A percentile compares a stretch with the other conserved stretches of the same genome.
phyloP scores from a whole-genome alignment of 2,888 invertebrate species.

The Chromoteleia sp. region DNA sequence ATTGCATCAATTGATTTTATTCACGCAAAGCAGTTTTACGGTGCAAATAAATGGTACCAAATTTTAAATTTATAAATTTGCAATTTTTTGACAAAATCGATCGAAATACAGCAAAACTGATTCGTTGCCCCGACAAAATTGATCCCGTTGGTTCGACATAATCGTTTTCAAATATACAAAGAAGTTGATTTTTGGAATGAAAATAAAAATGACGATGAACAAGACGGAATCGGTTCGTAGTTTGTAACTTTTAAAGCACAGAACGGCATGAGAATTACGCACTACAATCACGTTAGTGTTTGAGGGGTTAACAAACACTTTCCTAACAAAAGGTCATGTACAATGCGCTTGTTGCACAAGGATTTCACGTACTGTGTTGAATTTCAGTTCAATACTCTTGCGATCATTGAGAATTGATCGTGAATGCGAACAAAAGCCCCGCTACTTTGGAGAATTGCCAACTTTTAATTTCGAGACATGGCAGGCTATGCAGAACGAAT shows the following conservation, averaged over 20 bases:
- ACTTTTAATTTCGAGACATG: slow-evolving; percentile 46
- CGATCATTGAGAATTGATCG: slow-evolving; percentile 51
- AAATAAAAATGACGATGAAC: slow-evolving; percentile 29
- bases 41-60: no score
- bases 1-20: no score
- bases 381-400: slow-evolving; percentile 51
- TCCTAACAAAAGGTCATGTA: slow-evolving; percentile 54
- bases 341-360: slow-evolving; percentile 61
- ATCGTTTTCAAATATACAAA: no score
- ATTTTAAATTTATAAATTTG: no score
- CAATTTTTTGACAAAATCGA: no score
- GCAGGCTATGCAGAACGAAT: slow-evolving; percentile 19
- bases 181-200: slow-evolving; percentile 8
- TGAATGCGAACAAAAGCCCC: slow-evolving; percentile 33
- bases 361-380: slow-evolving; percentile 52
- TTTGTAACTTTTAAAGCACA: slow-evolving; percentile 15
- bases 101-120: no score
- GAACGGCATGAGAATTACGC: slow-evolving; percentile 23
- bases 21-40: no score
- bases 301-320: slow-evolving; percentile 60
- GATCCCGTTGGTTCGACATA: no score
- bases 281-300: slow-evolving; percentile 57
- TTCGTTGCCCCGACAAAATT: no score
- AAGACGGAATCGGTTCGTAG: slow-evolving; percentile 6
- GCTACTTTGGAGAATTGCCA: slow-evolving; percentile 39